A percentile compares a stretch with the other conserved stretches of the same genome.
These are phyloP conservation scores for Cotesia vestalis DNA, from an alignment of 1,140 invertebrate genomes.

Conservation along the genomic window DNA sequence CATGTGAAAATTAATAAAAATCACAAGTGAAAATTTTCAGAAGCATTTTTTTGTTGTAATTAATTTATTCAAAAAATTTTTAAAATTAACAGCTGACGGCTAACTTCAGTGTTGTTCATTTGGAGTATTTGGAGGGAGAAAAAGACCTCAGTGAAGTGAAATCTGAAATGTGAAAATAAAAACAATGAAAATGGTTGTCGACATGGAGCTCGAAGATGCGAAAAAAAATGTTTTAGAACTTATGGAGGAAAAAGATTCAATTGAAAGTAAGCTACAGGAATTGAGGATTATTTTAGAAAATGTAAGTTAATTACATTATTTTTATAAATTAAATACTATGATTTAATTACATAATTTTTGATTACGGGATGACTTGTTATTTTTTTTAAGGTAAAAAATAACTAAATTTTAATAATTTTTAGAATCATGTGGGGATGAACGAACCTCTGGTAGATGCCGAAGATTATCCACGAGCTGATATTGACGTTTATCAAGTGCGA, in stretches of 20 bases:
- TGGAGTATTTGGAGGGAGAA: neutral
- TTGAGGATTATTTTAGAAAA: slow-evolving; percentile 70
- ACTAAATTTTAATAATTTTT: slow-evolving; percentile 48
- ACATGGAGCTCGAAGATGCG: slow-evolving; percentile 60
- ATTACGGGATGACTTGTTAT: slow-evolving; percentile 44
- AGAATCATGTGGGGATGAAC: slow-evolving; percentile 87
- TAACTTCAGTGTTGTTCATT: neutral
- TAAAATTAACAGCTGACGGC: too few species aligned
- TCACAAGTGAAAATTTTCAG: too few species aligned
- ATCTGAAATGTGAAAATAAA: neutral
- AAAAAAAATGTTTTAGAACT: slow-evolving; percentile 74
- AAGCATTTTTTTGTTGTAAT: too few species aligned
- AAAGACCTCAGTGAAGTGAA: neutral
- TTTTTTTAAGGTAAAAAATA: slow-evolving; percentile 42
- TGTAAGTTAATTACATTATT: slow-evolving; percentile 59
- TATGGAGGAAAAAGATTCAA: slow-evolving; percentile 76
- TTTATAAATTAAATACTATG: slow-evolving; percentile 2
- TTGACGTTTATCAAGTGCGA: slow-evolving; percentile 91
- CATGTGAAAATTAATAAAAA: too few species aligned
- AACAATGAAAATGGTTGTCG: slow-evolving; percentile 56
- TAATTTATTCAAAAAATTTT: too few species aligned
- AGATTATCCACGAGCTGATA: slow-evolving; percentile 87
- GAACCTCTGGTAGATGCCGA: slow-evolving; percentile 86
- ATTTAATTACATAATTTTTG: neutral
- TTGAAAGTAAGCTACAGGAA: slow-evolving; percentile 77